phyloP scores from a whole-genome alignment of 1,140 invertebrate genomes.

The Lasioglossum albipes region DNA sequence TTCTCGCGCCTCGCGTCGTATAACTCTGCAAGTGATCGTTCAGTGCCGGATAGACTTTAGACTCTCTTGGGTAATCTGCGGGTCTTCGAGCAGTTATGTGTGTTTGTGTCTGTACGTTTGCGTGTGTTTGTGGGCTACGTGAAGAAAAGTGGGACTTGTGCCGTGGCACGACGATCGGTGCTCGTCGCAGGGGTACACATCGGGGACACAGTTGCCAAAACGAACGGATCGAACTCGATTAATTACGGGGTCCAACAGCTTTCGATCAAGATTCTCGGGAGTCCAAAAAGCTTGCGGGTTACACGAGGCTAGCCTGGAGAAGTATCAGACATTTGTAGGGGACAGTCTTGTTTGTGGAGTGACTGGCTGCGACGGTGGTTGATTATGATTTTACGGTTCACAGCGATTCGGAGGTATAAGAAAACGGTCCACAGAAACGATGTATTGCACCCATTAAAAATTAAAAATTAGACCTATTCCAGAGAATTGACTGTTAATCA shows the following conservation, averaged over 20 bases:
- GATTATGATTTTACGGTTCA: not conserved
- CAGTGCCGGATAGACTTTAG: conserved; percentile 41
- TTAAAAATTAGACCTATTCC: too few species aligned
- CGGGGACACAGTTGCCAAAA: not conserved
- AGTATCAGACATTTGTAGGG: too few species aligned
- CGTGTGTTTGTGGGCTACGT: not conserved
- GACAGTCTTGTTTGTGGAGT: not conserved
- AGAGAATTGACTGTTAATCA: too few species aligned
- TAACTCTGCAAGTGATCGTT: conserved; percentile 80
- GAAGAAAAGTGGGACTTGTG: not conserved
- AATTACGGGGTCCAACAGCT: not conserved
- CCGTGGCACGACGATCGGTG: not conserved
- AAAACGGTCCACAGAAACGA: too few species aligned
- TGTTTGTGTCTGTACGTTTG: not conserved
- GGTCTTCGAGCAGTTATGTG: not conserved
- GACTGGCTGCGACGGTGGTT: not conserved
- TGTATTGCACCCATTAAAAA: too few species aligned
- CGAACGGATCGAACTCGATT: not conserved
- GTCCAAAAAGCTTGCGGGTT: not conserved
- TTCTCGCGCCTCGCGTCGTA: conserved; percentile 86
- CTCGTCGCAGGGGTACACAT: not conserved
- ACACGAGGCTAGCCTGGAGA: too few species aligned
- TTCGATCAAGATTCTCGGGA: not conserved
- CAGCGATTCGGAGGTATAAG: conserved; percentile 12
- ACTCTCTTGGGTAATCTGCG: not conserved